Percentiles rank a stretch among this genome's conserved stretches.
phyloP scores from a whole-genome alignment of 2,797 vertebrate species.

The Trachops cirrhosus region DNA sequence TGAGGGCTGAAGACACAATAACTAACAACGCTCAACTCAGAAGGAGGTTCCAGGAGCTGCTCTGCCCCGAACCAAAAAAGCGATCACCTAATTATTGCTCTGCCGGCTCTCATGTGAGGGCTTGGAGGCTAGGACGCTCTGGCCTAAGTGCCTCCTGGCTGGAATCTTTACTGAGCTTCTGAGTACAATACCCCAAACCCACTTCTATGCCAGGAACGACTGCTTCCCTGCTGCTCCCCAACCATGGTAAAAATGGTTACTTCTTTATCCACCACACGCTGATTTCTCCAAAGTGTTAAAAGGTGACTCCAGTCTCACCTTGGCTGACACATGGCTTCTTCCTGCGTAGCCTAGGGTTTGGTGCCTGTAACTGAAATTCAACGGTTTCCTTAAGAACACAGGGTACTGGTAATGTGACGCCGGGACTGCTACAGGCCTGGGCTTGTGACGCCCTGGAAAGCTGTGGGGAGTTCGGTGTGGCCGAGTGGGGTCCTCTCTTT shows the following conservation, averaged over 20 bases:
- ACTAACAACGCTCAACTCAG: rapidly evolving
- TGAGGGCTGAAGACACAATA: background rate
- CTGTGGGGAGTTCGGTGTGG: background rate
- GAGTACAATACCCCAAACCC: background rate
- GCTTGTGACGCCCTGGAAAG: background rate
- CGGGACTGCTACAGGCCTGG: background rate
- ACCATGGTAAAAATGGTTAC: background rate
- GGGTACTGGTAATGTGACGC: background rate
- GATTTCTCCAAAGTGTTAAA: background rate
- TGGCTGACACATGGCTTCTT: background rate
- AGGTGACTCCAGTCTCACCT: background rate
- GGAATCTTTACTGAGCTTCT: background rate
- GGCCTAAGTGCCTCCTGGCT: background rate
- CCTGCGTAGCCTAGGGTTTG: background rate
- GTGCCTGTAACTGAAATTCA: background rate
- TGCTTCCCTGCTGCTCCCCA: rapidly evolving
- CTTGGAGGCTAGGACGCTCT: background rate
- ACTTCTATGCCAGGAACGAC: background rate
- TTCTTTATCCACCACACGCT: background rate
- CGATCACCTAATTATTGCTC: background rate
- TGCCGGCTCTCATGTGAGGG: background rate
- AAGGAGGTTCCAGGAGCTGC: background rate
- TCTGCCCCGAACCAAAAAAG: background rate
- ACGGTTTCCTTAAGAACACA: background rate
- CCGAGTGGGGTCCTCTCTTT: background rate